A percentile compares a stretch with the other conserved stretches of the same genome.
These are phyloP conservation scores for Chiridota heheva DNA, from an alignment of 35 echinoderm and acorn worm species.

Conservation along the genomic window DNA sequence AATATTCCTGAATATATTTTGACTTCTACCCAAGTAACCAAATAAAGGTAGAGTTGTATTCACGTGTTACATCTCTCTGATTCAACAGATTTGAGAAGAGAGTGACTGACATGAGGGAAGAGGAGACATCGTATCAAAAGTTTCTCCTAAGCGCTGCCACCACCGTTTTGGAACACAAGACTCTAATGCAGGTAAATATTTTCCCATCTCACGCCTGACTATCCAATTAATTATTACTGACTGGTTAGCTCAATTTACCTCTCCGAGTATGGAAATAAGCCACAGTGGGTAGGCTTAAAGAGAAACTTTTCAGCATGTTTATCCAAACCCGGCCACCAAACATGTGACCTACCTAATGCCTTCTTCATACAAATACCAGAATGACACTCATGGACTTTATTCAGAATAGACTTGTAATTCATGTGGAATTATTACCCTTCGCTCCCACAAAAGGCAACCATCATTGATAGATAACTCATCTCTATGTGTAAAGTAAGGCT, in stretches of 20 bases:
- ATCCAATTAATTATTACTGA: too few relatives aligned
- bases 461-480: too few relatives aligned
- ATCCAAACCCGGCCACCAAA: background rate
- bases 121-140: constrained; percentile 62
- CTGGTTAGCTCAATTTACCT: too few relatives aligned
- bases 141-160: constrained; percentile 56
- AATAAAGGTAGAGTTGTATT: background rate
- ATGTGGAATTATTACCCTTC: too few relatives aligned
- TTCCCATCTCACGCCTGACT: too few relatives aligned
- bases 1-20: background rate
- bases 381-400: too few relatives aligned
- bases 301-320: background rate
- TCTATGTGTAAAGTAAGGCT: too few relatives aligned
- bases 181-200: constrained; percentile 60
- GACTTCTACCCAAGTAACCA: background rate
- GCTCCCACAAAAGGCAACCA: too few relatives aligned
- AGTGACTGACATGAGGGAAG: constrained; percentile 43
- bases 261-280: too few relatives aligned
- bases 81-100: constrained; percentile 51
- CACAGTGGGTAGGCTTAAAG: too few relatives aligned
- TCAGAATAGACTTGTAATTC: too few relatives aligned
- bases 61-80: background rate
- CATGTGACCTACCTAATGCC: background rate
- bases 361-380: background rate
- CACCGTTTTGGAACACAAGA: constrained; percentile 66